These are phyloP conservation scores for Ligdia adustata DNA, from an alignment of 2,888 invertebrate genomes.

Conservation along the genomic window DNA sequence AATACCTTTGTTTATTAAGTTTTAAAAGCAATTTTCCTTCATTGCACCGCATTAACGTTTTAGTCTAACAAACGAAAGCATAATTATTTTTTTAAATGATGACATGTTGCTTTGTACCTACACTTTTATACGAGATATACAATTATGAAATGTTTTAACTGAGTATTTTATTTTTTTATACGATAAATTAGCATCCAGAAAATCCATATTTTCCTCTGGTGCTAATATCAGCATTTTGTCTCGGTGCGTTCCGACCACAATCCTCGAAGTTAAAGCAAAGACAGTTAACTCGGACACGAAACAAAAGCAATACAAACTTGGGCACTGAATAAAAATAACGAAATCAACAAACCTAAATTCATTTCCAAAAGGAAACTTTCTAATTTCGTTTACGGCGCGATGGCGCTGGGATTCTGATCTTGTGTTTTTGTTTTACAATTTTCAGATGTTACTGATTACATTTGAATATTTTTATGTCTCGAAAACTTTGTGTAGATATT, in stretches of 20 bases:
- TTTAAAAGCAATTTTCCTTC: too few relatives aligned
- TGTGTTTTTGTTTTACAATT: constrained; percentile 27
- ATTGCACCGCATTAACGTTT: too few relatives aligned
- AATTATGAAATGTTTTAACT: too few relatives aligned
- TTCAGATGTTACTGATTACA: constrained; percentile 17
- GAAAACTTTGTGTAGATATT: too few relatives aligned
- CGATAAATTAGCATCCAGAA: too few relatives aligned
- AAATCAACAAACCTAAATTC: constrained; percentile 60
- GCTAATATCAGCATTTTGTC: not conserved
- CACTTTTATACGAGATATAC: too few relatives aligned
- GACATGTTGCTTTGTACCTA: too few relatives aligned
- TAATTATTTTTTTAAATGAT: too few relatives aligned
- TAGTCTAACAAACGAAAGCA: too few relatives aligned
- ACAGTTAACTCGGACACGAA: constrained; percentile 34
- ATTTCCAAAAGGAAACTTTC: constrained; percentile 55
- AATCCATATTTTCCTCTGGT: too few relatives aligned
- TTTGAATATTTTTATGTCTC: constrained; percentile 12
- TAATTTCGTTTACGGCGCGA: constrained; percentile 30
- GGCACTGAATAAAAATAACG: constrained; percentile 73
- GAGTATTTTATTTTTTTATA: too few relatives aligned
- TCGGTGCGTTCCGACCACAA: constrained; percentile 1
- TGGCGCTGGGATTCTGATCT: constrained; percentile 16
- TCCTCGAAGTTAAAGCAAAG: constrained; percentile 43
- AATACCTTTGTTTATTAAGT: too few relatives aligned
- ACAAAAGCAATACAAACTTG: constrained; percentile 69